Evolutionary conservation across 2,888 invertebrate genomes (phyloP).

Genomic region (Nephrotoma appendiculata): DNA sequence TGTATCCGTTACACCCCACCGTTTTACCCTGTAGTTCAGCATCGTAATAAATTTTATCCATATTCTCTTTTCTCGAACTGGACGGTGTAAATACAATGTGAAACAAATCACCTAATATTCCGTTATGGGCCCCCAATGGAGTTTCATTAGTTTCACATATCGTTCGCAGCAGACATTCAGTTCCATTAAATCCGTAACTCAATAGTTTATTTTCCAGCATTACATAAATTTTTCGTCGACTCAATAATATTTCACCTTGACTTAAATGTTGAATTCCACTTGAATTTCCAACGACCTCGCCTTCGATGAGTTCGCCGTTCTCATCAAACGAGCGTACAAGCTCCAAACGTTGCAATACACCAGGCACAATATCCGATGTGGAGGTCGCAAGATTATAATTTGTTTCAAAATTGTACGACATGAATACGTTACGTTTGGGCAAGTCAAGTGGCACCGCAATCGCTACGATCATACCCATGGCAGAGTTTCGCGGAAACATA

Average conservation of each 20-base stretch:
- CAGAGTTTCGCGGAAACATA: background rate
- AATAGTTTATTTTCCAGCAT: constrained; percentile 38
- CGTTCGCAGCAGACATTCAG: constrained; percentile 39
- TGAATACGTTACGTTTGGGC: constrained; percentile 50
- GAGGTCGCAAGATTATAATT: constrained; percentile 47
- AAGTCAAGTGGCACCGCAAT: constrained; percentile 55
- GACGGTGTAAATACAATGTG: constrained; percentile 39
- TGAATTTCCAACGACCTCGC: background rate
- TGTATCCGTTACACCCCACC: background rate
- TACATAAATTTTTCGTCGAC: constrained; percentile 38
- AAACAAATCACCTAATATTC: constrained; percentile 42
- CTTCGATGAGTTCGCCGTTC: background rate
- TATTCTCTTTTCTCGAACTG: constrained; percentile 7
- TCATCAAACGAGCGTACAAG: background rate
- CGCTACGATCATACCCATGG: constrained; percentile 39
- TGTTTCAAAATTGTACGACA: constrained; percentile 60
- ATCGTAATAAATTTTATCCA: background rate
- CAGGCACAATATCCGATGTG: constrained; percentile 39
- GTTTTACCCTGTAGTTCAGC: constrained; percentile 7
- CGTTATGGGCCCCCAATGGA: constrained; percentile 37
- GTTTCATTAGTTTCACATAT: constrained; percentile 43
- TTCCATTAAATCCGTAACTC: constrained; percentile 38
- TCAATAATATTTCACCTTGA: background rate
- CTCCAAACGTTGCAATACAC: constrained; percentile 31
- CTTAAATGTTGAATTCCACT: background rate